Evolutionary conservation across 37 sponge, comb jelly and placozoan genomes (phyloP).

Genomic region (Hexactinellida sp.): DNA sequence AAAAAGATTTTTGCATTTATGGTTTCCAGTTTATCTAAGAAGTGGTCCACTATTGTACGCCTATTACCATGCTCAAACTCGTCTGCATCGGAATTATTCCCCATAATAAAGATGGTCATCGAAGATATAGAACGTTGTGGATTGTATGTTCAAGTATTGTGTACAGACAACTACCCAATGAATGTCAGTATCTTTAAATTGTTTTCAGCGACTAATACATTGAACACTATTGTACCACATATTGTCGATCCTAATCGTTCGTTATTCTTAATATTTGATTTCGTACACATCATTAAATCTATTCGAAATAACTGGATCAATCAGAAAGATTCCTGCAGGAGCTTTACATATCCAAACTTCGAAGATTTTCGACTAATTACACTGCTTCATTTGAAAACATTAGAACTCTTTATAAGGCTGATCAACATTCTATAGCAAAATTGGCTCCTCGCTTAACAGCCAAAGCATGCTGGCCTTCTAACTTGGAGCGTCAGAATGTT

Average conservation of each 20-base stretch:
- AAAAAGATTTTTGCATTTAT: neutral
- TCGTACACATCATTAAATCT: neutral
- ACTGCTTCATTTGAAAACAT: neutral
- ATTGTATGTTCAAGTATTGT: neutral
- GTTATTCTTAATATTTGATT: neutral
- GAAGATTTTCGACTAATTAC: neutral
- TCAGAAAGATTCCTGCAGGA: neutral
- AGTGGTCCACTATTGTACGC: neutral
- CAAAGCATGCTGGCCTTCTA: neutral
- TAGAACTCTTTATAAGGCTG: neutral
- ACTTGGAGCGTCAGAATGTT: neutral
- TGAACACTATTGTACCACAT: neutral
- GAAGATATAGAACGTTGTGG: constrained; percentile 6
- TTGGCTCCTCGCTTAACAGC: neutral
- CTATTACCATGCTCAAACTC: neutral
- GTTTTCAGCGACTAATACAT: neutral
- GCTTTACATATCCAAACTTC: neutral
- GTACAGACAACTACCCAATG: constrained; percentile 10
- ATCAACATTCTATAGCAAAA: neutral
- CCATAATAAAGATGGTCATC: neutral
- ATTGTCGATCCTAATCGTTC: neutral
- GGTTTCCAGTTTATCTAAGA: constrained; percentile 5
- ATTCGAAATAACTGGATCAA: neutral
- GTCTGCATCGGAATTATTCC: neutral
- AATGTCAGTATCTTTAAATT: neutral